phyloP scores from a whole-genome alignment of 2,113 vertebrate species.

The Stegastes partitus region DNA sequence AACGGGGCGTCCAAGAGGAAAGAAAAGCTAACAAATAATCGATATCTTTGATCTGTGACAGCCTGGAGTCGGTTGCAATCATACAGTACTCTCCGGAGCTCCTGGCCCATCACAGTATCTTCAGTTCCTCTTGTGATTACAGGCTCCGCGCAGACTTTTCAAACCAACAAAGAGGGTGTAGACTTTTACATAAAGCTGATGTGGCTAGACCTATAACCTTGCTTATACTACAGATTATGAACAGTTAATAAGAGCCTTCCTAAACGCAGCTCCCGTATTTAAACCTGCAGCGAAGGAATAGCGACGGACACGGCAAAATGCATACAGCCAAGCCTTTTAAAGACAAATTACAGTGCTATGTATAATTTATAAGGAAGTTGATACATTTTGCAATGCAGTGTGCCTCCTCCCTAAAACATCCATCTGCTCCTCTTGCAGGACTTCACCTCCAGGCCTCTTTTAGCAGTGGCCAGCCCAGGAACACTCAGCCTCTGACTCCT shows the following conservation, averaged over 20 bases:
- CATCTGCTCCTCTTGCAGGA: conserved; percentile 55
- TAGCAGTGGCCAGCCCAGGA: conserved; percentile 52
- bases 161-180: conserved; percentile 53
- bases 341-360: conserved; percentile 86
- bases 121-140: conserved; percentile 30
- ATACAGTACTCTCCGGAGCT: conserved; percentile 38
- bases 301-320: conserved; percentile 79
- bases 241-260: conserved; percentile 75
- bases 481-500: conserved; percentile 43
- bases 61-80: conserved; percentile 19
- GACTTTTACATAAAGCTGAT: conserved; percentile 63
- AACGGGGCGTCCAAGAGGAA: conserved; percentile 38
- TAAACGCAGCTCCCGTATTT: conserved; percentile 68
- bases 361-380: conserved; percentile 84
- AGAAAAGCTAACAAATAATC: conserved; percentile 15
- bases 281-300: conserved; percentile 78
- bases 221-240: conserved; percentile 81
- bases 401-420: conserved; percentile 72
- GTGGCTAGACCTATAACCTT: conserved; percentile 74
- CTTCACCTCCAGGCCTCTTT: conserved; percentile 51
- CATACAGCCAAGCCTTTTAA: conserved; percentile 84
- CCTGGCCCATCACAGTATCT: conserved; percentile 9
- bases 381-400: conserved; percentile 82
- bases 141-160: conserved; percentile 42
- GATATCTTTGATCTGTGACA: conserved; percentile 11